Percentiles rank a stretch among this genome's conserved stretches.
These are phyloP conservation scores for Eulemur coronatus DNA, from an alignment of 2,797 vertebrate species.

Conservation along the genomic window DNA sequence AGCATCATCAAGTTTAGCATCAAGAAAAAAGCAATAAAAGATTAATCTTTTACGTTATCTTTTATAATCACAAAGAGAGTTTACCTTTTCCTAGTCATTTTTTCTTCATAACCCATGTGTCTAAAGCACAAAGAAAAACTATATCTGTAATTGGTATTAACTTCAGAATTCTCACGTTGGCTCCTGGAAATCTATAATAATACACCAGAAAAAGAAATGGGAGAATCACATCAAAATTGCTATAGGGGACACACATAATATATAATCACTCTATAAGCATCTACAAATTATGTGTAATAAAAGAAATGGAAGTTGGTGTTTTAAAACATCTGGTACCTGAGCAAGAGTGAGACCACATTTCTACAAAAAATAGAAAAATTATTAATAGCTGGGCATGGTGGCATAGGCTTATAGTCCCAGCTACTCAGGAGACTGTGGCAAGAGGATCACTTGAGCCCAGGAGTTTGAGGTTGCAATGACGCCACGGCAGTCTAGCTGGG, in stretches of 20 bases:
- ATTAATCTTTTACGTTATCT: background rate
- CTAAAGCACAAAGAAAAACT: background rate
- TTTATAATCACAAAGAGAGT: background rate
- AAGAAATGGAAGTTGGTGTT: background rate
- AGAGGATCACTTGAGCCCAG: too few relatives aligned
- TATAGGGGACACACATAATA: background rate
- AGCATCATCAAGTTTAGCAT: background rate
- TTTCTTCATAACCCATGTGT: background rate
- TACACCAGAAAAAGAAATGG: background rate
- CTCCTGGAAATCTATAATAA: background rate
- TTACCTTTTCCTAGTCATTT: background rate
- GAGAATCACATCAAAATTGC: background rate
- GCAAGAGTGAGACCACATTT: too few relatives aligned
- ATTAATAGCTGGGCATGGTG: too few relatives aligned
- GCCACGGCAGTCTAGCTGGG: accelerated
- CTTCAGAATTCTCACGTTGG: background rate
- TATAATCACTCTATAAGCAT: background rate
- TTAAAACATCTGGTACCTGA: background rate
- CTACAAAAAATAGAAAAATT: too few relatives aligned
- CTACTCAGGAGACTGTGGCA: too few relatives aligned
- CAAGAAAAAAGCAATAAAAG: background rate
- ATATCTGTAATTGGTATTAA: background rate
- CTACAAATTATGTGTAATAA: background rate
- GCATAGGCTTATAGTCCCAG: too few relatives aligned
- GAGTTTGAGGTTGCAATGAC: too few relatives aligned